Evolutionary conservation across 2,888 invertebrate genomes (phyloP).

Genomic region (Drosophila mimica): DNA sequence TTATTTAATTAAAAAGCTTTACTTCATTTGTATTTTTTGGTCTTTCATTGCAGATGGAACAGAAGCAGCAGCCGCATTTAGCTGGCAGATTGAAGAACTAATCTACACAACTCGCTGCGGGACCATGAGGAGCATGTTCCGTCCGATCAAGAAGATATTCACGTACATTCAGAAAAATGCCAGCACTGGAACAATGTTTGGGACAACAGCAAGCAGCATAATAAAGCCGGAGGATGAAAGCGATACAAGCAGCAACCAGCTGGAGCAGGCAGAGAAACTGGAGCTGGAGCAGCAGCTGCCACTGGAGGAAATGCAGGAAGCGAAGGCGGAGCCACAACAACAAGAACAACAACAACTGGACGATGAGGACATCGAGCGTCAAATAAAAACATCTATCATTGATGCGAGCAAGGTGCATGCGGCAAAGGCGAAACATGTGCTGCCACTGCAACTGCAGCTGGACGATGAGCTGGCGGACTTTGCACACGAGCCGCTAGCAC

Average conservation of each 20-base stretch:
- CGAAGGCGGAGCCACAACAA: constrained; percentile 4
- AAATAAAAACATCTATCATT: constrained; percentile 81
- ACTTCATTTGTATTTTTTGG: not conserved
- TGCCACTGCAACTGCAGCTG: constrained; percentile 44
- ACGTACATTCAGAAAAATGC: constrained; percentile 85
- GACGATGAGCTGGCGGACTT: constrained; percentile 75
- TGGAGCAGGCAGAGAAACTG: not conserved
- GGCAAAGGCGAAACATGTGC: constrained; percentile 50
- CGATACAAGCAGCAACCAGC: constrained; percentile 9
- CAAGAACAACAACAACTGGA: constrained; percentile 14
- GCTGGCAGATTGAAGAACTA: constrained; percentile 30
- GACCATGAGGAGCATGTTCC: constrained; percentile 79
- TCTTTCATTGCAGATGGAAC: constrained; percentile 31
- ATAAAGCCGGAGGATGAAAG: constrained; percentile 40
- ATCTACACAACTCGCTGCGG: constrained; percentile 28
- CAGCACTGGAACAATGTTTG: constrained; percentile 82
- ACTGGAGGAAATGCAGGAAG: constrained; percentile 13
- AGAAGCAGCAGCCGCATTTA: constrained; percentile 18
- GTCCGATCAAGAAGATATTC: constrained; percentile 84
- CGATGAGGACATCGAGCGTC: constrained; percentile 76
- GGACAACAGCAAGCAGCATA: constrained; percentile 60
- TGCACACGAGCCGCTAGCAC: constrained; percentile 46
- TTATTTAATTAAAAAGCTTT: not conserved
- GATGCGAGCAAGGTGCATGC: constrained; percentile 72
- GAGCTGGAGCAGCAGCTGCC: constrained; percentile 20